Evolutionary conservation across 2,888 invertebrate genomes (phyloP), one percentile per base, ranked within the genome.

Genomic region (Tenthredo distinguenda): DNA sequence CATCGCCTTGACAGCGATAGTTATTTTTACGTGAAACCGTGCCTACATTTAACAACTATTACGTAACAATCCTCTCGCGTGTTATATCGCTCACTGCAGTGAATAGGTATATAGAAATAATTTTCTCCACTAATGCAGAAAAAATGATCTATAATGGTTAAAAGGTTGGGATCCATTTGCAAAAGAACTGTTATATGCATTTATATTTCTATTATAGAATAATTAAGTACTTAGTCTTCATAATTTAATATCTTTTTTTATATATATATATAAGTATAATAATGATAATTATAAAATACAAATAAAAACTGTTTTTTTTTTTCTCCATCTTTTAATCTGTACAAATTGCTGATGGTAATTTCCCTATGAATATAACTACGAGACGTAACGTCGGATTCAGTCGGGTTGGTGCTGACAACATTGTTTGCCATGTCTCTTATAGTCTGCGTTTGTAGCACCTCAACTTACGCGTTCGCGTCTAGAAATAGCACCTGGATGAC

Each of bases 401-500:
- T 77, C 15, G 12, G 34, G 21, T 81, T 12, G 37, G 10, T 81
- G 34, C 34, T 55, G 77, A 37, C 79, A 81, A 81, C 79, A 81
- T 81, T 81, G 79, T 81, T 81, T 81, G 79, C 79, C 40, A 5
- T 62, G 37, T 81, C 40, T 62, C 40, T 79, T 37, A 37, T 40
- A 77, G 77, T 34, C 43, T 31, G 79, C 34, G 79, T 1, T 21
- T 15, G 79, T n/a, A 21, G 10, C 37, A 72, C 72, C 43, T 72
- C 37, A 62, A 62, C 50, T 40, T 62, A 62, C 5, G 47, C 47
- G 18, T 55, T 55, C 55, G 79, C 62, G 18, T 81, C 79, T 62
- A 81, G 62, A 81, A 81, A 81, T 81, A 81, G 79, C 79, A 81
- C 62, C 40, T 62, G 62, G 79, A 81, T 62, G 62, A 50, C 37